Evolutionary conservation across 53 echinoderm and acorn worm species (phyloP), one percentile per base, ranked within the genome.

Genomic region (Echinarachnius parma): DNA sequence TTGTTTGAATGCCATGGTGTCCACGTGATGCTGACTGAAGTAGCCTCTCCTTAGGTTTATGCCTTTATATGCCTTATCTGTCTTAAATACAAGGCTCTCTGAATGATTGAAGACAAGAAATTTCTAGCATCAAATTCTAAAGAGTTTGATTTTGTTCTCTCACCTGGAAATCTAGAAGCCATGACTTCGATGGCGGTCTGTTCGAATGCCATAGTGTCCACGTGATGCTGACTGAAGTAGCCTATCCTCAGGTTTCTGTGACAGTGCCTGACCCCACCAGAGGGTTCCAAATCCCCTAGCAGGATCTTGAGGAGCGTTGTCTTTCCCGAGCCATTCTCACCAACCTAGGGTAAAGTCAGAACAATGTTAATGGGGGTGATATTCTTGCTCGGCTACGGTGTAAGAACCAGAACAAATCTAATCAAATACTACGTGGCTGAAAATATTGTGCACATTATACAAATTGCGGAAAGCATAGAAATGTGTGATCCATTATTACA

Each of bases 301-400:
- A 96, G 81, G 21, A 96, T 86, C 85, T 96, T 96, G 27, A 96
- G 78, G 47, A 96, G 67, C 9, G 98, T 96, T 28, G 98, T 91
- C 77, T 96, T 96, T 24, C 98, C 98, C 9, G 98, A 92, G 10
- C 98, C 98, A 61, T 96, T 96, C 59, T 96, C 98, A 33, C 98
- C 98, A 65, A 96, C 98, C 98, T 91, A 14, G 5, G 53, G 44
- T 35, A 77, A 28, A 56, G 27, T 33, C 59, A 21, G 62, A 18
- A n/a, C n/a, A n/a, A n/a, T n/a, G n/a, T n/a, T n/a, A n/a, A n/a
- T n/a, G n/a, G n/a, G n/a, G n/a, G n/a, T n/a, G n/a, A n/a, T n/a
- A n/a, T n/a, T n/a, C n/a, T n/a, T n/a, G n/a, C n/a, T n/a, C n/a
- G n/a, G n/a, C n/a, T n/a, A n/a, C n/a, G n/a, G n/a, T n/a, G n/a